Conservation (phyloP, 2,113 vertebrate genomes). For the Holacanthus passer region DNA sequence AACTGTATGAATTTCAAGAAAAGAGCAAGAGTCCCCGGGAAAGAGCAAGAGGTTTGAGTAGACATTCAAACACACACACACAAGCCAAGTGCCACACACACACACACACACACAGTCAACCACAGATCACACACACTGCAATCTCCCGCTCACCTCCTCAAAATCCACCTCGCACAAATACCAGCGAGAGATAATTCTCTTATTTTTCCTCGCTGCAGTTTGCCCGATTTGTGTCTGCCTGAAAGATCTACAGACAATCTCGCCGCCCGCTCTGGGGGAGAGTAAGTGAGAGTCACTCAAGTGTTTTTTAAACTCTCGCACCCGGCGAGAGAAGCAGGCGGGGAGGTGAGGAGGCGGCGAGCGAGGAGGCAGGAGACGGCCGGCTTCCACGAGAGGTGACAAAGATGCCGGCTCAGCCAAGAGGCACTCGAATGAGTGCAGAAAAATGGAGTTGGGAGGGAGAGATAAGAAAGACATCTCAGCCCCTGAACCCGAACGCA, state of each 20-base stretch:
- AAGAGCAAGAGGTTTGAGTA: neutral
- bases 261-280: slow-evolving; percentile 3
- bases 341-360: slow-evolving; percentile 8
- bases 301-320: slow-evolving; percentile 45
- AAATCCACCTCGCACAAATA: slow-evolving; percentile 46
- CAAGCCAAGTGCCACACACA: neutral
- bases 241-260: slow-evolving; percentile 50
- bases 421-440: slow-evolving; percentile 25
- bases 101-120: neutral
- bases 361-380: neutral
- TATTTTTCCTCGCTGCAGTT: slow-evolving; percentile 46
- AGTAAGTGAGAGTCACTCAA: slow-evolving; percentile 50
- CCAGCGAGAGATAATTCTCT: slow-evolving; percentile 52
- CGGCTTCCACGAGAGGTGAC: slow-evolving; percentile 13
- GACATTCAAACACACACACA: neutral
- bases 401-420: slow-evolving; percentile 24
- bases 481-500: neutral
- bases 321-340: slow-evolving; percentile 27
- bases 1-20: neutral
- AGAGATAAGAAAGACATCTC: slow-evolving; percentile 18
- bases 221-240: slow-evolving; percentile 46
- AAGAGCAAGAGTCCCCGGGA: neutral
- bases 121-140: slow-evolving; percentile 23
- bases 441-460: slow-evolving; percentile 4
- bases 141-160: slow-evolving; percentile 6